phyloP scores from a whole-genome alignment of 2,888 invertebrate genomes.

The Zaprionus lineosus region DNA sequence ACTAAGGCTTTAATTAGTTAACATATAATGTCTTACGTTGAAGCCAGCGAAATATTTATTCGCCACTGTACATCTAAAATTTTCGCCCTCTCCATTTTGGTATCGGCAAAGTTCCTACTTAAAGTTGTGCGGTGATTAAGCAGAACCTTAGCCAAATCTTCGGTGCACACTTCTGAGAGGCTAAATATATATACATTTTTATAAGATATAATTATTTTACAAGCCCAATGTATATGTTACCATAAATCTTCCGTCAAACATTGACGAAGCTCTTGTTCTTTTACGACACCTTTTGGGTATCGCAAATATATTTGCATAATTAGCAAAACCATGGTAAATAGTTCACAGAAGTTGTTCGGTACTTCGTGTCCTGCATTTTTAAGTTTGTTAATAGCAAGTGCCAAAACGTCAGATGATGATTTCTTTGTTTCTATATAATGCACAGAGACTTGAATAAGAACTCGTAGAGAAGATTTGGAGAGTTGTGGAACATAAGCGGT shows the following conservation, averaged over 20 bases:
- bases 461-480: constrained; percentile 81
- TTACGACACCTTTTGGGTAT: constrained; percentile 82
- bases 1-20: constrained; percentile 66
- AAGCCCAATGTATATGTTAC: too few relatives aligned
- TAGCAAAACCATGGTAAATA: constrained; percentile 83
- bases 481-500: constrained; percentile 80
- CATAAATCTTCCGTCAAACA: constrained; percentile 82
- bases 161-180: constrained; percentile 77
- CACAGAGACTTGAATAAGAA: constrained; percentile 83
- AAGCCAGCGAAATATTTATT: constrained; percentile 84
- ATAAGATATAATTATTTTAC: too few relatives aligned
- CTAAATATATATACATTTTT: not conserved
- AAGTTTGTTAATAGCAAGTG: constrained; percentile 81
- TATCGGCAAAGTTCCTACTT: constrained; percentile 80
- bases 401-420: constrained; percentile 82
- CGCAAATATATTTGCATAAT: constrained; percentile 84
- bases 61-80: constrained; percentile 83
- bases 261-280: constrained; percentile 83
- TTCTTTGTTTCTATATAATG: constrained; percentile 82
- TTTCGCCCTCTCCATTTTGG: constrained; percentile 82
- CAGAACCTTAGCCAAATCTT: constrained; percentile 84
- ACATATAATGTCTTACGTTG: constrained; percentile 81
- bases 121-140: constrained; percentile 83
- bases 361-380: constrained; percentile 82
- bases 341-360: constrained; percentile 83